Evolutionary conservation across 2,888 invertebrate genomes (phyloP).

Genomic region (Sinodicranocentrus sp.): DNA sequence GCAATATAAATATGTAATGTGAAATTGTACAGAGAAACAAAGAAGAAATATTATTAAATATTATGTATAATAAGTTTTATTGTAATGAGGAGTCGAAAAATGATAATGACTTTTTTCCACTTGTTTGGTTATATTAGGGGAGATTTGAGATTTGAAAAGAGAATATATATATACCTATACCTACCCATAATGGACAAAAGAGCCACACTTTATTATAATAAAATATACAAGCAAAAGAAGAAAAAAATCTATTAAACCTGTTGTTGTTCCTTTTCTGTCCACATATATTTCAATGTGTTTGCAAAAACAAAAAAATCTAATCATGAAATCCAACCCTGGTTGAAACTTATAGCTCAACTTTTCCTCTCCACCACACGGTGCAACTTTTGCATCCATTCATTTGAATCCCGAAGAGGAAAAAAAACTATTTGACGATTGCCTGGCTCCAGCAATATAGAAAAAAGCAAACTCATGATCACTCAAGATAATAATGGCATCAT

Average conservation of each 20-base stretch:
- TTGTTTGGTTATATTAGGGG: constrained; percentile 25
- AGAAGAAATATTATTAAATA: constrained; percentile 24
- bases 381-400: neutral
- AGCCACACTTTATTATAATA: constrained; percentile 32
- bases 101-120: constrained; percentile 27
- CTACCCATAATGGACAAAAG: constrained; percentile 22
- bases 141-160: constrained; percentile 24
- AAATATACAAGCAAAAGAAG: constrained; percentile 20
- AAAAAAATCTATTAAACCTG: constrained; percentile 49
- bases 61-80: constrained; percentile 14
- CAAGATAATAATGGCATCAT: constrained; percentile 53
- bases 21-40: constrained; percentile 10
- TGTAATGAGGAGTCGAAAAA: constrained; percentile 23
- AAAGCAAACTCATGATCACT: constrained; percentile 31
- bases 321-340: constrained; percentile 4
- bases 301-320: constrained; percentile 22
- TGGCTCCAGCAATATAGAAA: constrained; percentile 28
- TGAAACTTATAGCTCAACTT: constrained; percentile 34
- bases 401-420: neutral
- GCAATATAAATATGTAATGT: constrained; percentile 16
- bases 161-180: neutral
- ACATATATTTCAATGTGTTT: constrained; percentile 14
- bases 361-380: neutral
- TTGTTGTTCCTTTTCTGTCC: constrained; percentile 34
- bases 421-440: neutral